Conservation (phyloP, 2,113 vertebrate species). For the Coreoperca whiteheadi region DNA sequence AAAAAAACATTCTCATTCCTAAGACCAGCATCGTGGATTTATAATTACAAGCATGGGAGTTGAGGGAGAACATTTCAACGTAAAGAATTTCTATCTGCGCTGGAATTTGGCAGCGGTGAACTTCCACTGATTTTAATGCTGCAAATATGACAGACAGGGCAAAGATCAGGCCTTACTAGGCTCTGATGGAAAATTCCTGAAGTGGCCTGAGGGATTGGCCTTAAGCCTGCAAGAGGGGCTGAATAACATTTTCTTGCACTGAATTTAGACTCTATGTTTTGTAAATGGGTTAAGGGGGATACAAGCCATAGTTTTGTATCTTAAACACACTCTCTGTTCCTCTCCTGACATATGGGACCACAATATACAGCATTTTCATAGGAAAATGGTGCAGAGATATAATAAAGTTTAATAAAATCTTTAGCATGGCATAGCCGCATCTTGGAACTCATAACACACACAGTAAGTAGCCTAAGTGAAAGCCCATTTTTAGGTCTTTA, state of each 20-base stretch:
- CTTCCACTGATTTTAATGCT: slow-evolving; percentile 53
- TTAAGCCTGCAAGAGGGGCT: slow-evolving; percentile 23
- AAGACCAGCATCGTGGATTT: slow-evolving; percentile 46
- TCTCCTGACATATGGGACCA: no score
- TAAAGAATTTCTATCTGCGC: slow-evolving; percentile 38
- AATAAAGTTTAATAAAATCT: background rate
- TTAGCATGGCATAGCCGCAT: background rate
- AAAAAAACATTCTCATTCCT: slow-evolving; percentile 54
- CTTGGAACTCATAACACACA: background rate
- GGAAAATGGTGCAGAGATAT: background rate
- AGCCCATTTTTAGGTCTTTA: background rate
- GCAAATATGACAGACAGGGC: slow-evolving; percentile 43
- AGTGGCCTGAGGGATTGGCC: slow-evolving; percentile 39
- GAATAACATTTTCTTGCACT: slow-evolving; percentile 16
- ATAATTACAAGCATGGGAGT: slow-evolving; percentile 40
- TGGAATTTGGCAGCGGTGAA: slow-evolving; percentile 62
- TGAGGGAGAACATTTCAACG: slow-evolving; percentile 15
- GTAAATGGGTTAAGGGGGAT: slow-evolving; percentile 12
- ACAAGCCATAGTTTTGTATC: background rate
- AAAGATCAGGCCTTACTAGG: slow-evolving; percentile 49
- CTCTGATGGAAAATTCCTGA: slow-evolving; percentile 67
- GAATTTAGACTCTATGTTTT: background rate
- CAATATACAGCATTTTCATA: background rate
- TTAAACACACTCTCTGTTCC: background rate
- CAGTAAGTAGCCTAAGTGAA: background rate